These are phyloP conservation scores for Enteromius radiatus DNA, from an alignment of 2,797 vertebrate genomes.

Conservation along the genomic window DNA sequence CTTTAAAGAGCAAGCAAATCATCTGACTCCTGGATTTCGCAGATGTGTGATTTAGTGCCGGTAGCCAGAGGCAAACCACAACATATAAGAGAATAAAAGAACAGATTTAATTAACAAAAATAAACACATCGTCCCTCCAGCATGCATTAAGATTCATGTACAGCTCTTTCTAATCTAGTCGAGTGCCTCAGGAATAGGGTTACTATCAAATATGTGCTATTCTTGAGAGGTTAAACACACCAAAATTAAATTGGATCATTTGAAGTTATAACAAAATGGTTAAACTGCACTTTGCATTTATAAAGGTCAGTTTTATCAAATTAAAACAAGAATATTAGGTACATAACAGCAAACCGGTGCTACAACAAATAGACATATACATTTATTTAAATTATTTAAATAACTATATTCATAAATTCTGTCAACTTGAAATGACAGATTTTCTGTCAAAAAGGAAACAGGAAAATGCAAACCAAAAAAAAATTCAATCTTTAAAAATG, in stretches of 20 bases:
- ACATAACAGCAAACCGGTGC: too few species aligned
- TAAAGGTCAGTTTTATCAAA: neutral
- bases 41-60: slow-evolving; percentile 15
- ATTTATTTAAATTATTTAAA: too few species aligned
- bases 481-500: neutral
- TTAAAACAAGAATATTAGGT: too few species aligned
- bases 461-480: neutral
- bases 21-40: slow-evolving; percentile 23
- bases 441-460: neutral
- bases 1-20: slow-evolving; percentile 22
- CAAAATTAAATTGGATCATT: neutral
- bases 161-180: neutral
- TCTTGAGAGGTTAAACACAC: neutral
- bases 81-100: neutral
- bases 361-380: too few species aligned
- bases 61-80: neutral
- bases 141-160: slow-evolving; percentile 6
- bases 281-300: neutral
- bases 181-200: neutral
- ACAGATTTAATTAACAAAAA: slow-evolving; percentile 17
- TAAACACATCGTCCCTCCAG: neutral
- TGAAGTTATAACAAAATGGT: neutral
- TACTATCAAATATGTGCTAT: neutral
- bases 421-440: neutral
- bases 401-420: neutral